These are phyloP conservation scores for Babyrousa celebensis DNA, from an alignment of 2,797 vertebrate genomes.

Conservation along the genomic window DNA sequence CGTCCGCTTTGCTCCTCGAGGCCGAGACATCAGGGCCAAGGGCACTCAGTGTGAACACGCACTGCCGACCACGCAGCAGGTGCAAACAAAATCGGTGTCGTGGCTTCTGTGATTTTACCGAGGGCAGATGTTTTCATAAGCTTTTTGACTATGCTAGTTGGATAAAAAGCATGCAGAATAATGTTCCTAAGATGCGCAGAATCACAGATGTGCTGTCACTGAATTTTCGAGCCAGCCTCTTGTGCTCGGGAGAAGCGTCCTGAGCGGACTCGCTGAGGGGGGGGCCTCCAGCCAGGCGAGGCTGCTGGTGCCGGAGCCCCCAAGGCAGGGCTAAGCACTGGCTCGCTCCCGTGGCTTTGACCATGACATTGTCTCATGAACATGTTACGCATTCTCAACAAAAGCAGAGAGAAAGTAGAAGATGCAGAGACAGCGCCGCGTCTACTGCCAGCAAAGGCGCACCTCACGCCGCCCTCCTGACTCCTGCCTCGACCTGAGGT, in stretches of 20 bases:
- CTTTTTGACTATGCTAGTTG: neutral
- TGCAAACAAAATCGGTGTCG: rapidly evolving
- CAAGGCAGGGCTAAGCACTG: too few relatives aligned
- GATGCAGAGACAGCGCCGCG: rapidly evolving
- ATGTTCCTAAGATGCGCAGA: rapidly evolving
- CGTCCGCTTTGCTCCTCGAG: rapidly evolving
- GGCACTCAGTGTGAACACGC: rapidly evolving
- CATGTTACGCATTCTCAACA: too few relatives aligned
- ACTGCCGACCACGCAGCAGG: rapidly evolving
- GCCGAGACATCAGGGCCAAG: rapidly evolving
- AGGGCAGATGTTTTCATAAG: neutral
- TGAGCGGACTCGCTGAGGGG: too few relatives aligned
- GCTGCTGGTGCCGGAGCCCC: rapidly evolving
- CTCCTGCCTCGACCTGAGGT: neutral
- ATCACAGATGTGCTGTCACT: neutral
- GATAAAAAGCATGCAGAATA: neutral
- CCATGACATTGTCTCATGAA: neutral
- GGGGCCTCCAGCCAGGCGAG: rapidly evolving
- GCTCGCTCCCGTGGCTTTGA: rapidly evolving
- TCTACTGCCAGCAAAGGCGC: rapidly evolving
- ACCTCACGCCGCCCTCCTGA: rapidly evolving
- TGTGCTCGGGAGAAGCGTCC: too few relatives aligned
- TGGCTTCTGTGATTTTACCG: neutral
- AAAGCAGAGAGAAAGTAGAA: neutral
- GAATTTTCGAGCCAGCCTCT: neutral